A percentile compares a stretch with the other conserved stretches of the same genome.
Conservation (phyloP, 2,113 vertebrate species). For the Copsychus sechellarum region DNA sequence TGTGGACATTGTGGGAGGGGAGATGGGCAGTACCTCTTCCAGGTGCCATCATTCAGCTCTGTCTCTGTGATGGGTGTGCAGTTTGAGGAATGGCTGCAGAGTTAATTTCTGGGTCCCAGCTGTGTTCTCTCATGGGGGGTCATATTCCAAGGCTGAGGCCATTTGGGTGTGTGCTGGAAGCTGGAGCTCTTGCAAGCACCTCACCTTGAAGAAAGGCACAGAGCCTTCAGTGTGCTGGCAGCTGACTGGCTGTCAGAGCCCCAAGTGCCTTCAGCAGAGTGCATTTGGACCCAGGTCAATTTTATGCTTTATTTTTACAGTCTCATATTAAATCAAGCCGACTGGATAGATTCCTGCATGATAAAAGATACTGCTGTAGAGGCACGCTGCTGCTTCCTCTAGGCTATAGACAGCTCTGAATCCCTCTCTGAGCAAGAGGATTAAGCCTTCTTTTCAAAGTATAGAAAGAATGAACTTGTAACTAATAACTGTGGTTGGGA, state of each 20-base stretch:
- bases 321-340: neutral
- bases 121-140: accelerated
- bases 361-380: neutral
- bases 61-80: neutral
- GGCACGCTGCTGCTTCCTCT: neutral
- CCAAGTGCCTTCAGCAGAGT: neutral
- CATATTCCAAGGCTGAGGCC: neutral
- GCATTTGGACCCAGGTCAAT: neutral
- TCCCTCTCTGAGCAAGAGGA: neutral
- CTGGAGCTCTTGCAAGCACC: neutral
- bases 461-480: neutral
- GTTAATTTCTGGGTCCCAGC: neutral
- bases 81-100: neutral
- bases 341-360: neutral
- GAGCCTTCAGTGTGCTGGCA: neutral
- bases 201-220: neutral
- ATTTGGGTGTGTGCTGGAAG: accelerated
- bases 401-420: neutral
- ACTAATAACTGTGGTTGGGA: neutral
- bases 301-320: neutral
- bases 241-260: neutral
- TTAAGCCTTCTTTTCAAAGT: neutral
- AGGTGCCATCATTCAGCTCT: neutral
- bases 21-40: neutral
- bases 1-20: neutral